Percentiles rank a stretch among this genome's conserved stretches.
Evolutionary conservation across 1,140 invertebrate genomes (phyloP).

Genomic region (Solen grandis): DNA sequence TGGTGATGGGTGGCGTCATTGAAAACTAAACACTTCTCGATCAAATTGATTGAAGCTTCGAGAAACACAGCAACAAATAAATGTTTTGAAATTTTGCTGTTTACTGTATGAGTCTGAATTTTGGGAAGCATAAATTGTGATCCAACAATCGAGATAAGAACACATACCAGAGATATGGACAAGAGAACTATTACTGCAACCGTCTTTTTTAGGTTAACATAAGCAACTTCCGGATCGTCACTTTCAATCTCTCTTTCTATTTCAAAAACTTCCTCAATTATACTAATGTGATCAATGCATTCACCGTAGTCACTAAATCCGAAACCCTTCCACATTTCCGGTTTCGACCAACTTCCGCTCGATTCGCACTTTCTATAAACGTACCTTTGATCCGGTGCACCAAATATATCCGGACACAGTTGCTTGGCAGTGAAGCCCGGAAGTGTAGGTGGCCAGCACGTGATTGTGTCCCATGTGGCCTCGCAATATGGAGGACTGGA

Average conservation of each 20-base stretch:
- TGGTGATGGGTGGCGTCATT: neutral
- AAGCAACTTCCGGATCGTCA: neutral
- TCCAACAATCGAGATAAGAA: neutral
- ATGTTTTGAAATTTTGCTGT: constrained; percentile 16
- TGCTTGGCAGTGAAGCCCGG: constrained; percentile 84
- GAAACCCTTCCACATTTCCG: constrained; percentile 33
- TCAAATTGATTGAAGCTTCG: neutral
- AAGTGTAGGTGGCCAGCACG: constrained; percentile 90
- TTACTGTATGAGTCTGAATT: neutral
- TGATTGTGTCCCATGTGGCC: constrained; percentile 83
- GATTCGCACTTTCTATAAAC: constrained; percentile 18
- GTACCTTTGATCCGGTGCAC: neutral
- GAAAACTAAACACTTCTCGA: neutral
- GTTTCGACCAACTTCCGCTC: constrained; percentile 19
- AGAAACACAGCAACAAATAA: neutral
- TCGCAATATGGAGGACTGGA: constrained; percentile 50
- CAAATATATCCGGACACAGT: constrained; percentile 84
- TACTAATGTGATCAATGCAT: constrained; percentile 22
- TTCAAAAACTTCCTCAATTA: constrained; percentile 31
- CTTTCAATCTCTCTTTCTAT: neutral
- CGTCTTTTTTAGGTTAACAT: no score
- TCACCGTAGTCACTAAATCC: constrained; percentile 42
- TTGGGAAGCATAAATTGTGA: constrained; percentile 5
- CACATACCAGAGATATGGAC: constrained; percentile 5
- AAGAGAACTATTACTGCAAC: neutral